Conservation (phyloP, 2,797 vertebrate species). For the Alca torda region DNA sequence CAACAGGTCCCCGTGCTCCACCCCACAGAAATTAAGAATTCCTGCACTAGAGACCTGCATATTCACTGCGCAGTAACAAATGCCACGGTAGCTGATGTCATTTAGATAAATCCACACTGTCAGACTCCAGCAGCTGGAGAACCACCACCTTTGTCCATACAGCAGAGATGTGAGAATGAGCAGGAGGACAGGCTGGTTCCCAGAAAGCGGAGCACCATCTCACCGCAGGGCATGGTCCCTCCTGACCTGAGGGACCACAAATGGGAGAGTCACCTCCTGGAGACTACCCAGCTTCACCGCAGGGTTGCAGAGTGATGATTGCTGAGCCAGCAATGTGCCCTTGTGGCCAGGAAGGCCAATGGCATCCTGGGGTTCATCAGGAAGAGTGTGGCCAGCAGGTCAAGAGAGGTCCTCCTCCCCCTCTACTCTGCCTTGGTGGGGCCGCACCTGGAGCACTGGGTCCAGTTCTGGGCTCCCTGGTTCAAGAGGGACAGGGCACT, state of each 20-base stretch:
- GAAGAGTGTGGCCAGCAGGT: no score
- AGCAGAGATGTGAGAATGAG: neutral
- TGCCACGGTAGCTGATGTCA: accelerated
- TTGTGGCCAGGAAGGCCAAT: no score
- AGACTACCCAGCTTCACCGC: neutral
- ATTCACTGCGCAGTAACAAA: neutral
- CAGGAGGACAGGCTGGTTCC: neutral
- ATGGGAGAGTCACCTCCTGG: neutral
- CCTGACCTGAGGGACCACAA: neutral
- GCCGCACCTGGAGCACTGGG: no score
- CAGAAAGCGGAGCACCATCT: neutral
- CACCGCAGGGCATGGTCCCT: neutral
- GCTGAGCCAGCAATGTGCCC: no score
- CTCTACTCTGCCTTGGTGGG: no score
- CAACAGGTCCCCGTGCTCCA: neutral
- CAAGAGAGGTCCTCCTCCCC: no score
- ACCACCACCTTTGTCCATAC: neutral
- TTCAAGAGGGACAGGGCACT: no score
- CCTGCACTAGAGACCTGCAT: neutral
- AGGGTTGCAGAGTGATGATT: neutral
- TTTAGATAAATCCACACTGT: neutral
- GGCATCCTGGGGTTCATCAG: no score
- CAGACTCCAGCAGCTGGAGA: neutral
- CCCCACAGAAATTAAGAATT: neutral
- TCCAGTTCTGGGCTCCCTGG: no score